Base-by-base conservation (phyloP, 2,888 invertebrate species). In the Minunthozetes semirufus region DNA sequence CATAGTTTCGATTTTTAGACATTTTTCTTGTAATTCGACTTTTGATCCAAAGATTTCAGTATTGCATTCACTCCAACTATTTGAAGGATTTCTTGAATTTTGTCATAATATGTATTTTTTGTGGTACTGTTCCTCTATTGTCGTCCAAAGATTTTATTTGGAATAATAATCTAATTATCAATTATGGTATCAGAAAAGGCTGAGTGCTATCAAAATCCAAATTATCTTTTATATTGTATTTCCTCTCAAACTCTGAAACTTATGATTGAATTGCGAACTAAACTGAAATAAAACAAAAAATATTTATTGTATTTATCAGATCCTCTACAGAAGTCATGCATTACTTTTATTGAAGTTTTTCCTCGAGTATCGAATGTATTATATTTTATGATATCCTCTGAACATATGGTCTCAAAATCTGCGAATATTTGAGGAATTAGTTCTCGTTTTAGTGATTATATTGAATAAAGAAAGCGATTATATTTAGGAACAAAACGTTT, bases 401-500 rank as follows among this genome's bases (percentile, higher is more conserved):
- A 68, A 6, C 68, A 68, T 68, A 68, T 68, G 68, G 68, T 68
- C 29, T 27, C 3, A 61, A 61, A 22, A 56, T 19, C 56, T 25
- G 25, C 6, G 19, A 56, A 6, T 29, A 5, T 33, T 19, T 33
- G 19, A 15, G 19, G 17, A 63, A 63, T 38, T 63, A 63, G 9
- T 63, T n/a, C 50, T 50, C 50, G 50, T 50, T 56, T 68, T 68
- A 22, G 68, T 42, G 42, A 68, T 68, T 63, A 68, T 42, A 33
- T 68, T 42, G 38, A 68, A 42, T 68, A 42, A 63, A 68, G 42
- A 68, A 42, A 68, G 17, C 38, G 68, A 68, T 68, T 68, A 68
- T 42, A 33, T 56, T 25, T 56, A 4, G 56, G 11, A 13, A 56
- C 5, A 4, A 25, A 11, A 19, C 8, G 5, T 2, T 25, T 13